Evolutionary conservation across 1,140 invertebrate species (phyloP).

Genomic region (Andrena cerasifolii): DNA sequence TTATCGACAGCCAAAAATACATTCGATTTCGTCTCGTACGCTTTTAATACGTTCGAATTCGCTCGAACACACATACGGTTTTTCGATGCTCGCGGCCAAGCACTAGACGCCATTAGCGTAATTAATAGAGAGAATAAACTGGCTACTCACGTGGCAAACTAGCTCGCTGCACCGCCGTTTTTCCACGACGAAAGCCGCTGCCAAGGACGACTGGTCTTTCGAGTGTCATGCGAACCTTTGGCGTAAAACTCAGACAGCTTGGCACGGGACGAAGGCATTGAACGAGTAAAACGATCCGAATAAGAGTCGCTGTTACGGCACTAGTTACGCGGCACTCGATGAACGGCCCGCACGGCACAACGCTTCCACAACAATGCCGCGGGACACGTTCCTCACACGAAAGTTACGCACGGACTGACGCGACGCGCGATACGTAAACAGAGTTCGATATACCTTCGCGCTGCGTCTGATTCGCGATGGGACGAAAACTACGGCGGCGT

Average conservation of each 20-base stretch:
- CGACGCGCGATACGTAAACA: too few species aligned
- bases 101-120: not conserved
- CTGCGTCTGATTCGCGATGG: too few species aligned
- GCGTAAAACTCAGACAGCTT: not conserved
- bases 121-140: constrained; percentile 21
- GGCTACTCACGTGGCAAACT: constrained; percentile 1
- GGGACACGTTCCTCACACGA: not conserved
- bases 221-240: constrained; percentile 23
- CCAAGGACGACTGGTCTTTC: not conserved
- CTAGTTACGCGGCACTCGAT: constrained; percentile 10
- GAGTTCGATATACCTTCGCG: too few species aligned
- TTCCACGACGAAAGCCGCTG: constrained; percentile 10
- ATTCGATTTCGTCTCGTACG: not conserved
- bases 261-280: not conserved
- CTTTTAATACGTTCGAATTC: not conserved
- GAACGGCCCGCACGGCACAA: not conserved
- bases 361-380: not conserved
- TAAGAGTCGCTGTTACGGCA: not conserved
- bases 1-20: not conserved
- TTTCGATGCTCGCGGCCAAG: not conserved
- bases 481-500: too few species aligned
- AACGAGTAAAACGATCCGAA: not conserved
- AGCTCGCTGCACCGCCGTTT: not conserved
- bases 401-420: too few species aligned
- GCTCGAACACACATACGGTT: not conserved